A percentile compares a stretch with the other conserved stretches of the same genome.
Conservation (phyloP, 2,888 invertebrate species). For the Dynastes tityus region DNA sequence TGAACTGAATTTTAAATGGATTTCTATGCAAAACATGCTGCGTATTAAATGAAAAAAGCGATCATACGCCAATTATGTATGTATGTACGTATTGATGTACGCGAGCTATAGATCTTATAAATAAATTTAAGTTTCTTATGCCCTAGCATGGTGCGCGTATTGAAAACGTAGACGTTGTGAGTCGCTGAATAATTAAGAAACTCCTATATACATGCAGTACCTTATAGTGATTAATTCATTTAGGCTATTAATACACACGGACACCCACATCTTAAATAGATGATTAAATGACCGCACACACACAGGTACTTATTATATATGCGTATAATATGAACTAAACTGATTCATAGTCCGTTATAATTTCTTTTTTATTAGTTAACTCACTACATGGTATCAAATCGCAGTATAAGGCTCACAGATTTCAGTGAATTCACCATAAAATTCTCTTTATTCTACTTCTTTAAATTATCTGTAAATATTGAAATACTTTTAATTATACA, state of each 20-base stretch:
- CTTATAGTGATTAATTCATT: not conserved
- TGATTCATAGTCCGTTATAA: too few relatives aligned
- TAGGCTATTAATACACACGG: not conserved
- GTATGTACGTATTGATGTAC: slow-evolving; percentile 3
- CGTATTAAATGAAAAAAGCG: slow-evolving; percentile 8
- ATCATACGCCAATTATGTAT: slow-evolving; percentile 25
- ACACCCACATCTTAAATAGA: not conserved
- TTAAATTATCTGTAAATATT: too few relatives aligned
- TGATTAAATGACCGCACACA: not conserved
- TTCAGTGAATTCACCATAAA: too few relatives aligned
- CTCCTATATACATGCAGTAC: not conserved
- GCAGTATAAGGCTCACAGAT: too few relatives aligned
- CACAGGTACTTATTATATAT: too few relatives aligned
- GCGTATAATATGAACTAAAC: too few relatives aligned
- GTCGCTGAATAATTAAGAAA: slow-evolving; percentile 17
- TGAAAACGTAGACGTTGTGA: not conserved
- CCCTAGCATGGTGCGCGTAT: not conserved
- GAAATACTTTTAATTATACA: too few relatives aligned
- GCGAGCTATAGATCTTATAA: slow-evolving; percentile 22
- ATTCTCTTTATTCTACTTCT: too few relatives aligned
- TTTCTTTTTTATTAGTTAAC: too few relatives aligned
- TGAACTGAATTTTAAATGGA: slow-evolving; percentile 19
- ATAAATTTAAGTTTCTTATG: slow-evolving; percentile 17
- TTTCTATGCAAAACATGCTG: slow-evolving; percentile 24
- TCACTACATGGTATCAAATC: too few relatives aligned